phyloP scores from a whole-genome alignment of 2,797 vertebrate species.

The Sebastes vulpes region DNA sequence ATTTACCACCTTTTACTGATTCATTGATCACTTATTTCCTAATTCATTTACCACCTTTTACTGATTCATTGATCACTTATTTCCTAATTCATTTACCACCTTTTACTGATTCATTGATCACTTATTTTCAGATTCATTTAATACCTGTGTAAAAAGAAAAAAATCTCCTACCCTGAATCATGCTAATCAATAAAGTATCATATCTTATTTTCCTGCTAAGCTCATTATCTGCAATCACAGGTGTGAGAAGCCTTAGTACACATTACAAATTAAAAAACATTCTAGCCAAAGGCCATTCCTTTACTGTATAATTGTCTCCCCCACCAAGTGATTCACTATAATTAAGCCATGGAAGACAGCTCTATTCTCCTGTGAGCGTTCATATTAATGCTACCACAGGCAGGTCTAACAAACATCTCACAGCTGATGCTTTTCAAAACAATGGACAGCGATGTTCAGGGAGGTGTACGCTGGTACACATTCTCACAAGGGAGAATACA shows the following conservation, averaged over 20 bases:
- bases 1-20: no score
- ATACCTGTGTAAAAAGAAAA: neutral
- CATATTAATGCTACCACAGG: constrained; percentile 69
- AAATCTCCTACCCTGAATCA: constrained; percentile 42
- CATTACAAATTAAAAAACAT: constrained; percentile 79
- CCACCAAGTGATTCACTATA: constrained; percentile 78
- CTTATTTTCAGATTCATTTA: neutral
- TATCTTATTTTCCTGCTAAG: constrained; percentile 62
- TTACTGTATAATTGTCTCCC: constrained; percentile 82
- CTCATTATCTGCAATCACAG: constrained; percentile 80
- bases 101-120: no score
- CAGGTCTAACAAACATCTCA: constrained; percentile 81
- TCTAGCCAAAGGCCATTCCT: constrained; percentile 82
- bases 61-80: no score
- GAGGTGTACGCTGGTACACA: constrained; percentile 57
- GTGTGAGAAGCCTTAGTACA: constrained; percentile 61
- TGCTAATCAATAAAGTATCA: constrained; percentile 71
- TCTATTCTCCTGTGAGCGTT: constrained; percentile 73
- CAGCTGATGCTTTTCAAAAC: constrained; percentile 78
- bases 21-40: neutral
- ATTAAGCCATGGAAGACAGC: constrained; percentile 80
- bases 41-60: no score
- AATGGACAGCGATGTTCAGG: constrained; percentile 65
- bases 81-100: neutral
- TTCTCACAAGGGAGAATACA: constrained; percentile 67